Evolutionary conservation across 2,113 vertebrate species (phyloP).

Genomic region (Polypterus senegalus): DNA sequence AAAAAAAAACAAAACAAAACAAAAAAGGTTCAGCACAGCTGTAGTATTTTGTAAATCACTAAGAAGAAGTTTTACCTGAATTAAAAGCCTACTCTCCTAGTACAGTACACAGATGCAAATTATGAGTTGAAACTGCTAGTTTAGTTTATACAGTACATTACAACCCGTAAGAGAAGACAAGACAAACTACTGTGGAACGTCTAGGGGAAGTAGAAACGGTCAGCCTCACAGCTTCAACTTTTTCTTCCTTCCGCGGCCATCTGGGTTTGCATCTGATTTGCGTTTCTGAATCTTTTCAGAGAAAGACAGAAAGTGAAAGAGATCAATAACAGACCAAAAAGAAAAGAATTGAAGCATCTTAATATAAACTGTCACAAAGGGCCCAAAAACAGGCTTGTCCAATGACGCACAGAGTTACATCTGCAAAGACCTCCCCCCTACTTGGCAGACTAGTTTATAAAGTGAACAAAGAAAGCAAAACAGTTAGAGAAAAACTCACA

Average conservation of each 20-base stretch:
- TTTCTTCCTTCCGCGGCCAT: conserved; percentile 87
- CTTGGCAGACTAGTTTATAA: not conserved
- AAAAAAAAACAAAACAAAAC: conserved; percentile 67
- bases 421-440: too few species aligned
- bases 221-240: conserved; percentile 85
- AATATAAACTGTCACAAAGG: not conserved
- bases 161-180: conserved; percentile 73
- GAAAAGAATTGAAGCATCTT: not conserved
- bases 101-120: conserved; percentile 64
- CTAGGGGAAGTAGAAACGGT: conserved; percentile 44
- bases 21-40: conserved; percentile 75
- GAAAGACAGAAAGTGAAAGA: not conserved
- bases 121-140: conserved; percentile 61
- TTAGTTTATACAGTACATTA: conserved; percentile 73
- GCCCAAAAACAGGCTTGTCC: not conserved
- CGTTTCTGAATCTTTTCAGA: conserved; percentile 76
- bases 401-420: not conserved
- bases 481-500: conserved; percentile 33
- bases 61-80: conserved; percentile 62
- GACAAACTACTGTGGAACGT: conserved; percentile 54
- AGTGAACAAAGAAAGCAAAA: not conserved
- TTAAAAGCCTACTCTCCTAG: conserved; percentile 57
- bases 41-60: conserved; percentile 54
- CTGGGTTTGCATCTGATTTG: conserved; percentile 79
- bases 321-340: not conserved